Percentiles rank a stretch among this genome's conserved stretches.
Conservation (phyloP, 2,113 vertebrate species). For the Ceyx margarethae region DNA sequence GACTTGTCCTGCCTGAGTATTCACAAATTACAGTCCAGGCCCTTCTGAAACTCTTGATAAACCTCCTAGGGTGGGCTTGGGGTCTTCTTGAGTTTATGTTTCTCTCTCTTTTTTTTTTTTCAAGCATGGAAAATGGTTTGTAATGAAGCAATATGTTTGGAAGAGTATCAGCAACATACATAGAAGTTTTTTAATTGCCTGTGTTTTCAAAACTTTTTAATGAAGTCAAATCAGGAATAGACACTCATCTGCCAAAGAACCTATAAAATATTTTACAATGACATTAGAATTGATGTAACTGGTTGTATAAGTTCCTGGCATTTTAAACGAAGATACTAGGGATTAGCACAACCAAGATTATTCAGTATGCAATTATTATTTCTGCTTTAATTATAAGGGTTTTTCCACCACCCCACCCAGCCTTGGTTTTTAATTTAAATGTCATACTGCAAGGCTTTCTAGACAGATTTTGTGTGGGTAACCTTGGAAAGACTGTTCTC, state of each 20-base stretch:
- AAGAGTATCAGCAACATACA: slow-evolving; percentile 8
- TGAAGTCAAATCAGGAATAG: slow-evolving; percentile 45
- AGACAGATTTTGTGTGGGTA: slow-evolving; percentile 38
- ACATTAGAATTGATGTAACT: slow-evolving; percentile 29
- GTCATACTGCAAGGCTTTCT: background rate
- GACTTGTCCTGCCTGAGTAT: background rate
- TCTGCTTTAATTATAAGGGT: background rate
- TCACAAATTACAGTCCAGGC: background rate
- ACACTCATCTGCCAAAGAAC: slow-evolving; percentile 28
- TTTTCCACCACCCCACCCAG: background rate
- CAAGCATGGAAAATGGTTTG: background rate
- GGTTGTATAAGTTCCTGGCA: slow-evolving; percentile 5
- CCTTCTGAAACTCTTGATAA: background rate
- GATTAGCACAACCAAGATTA: slow-evolving; percentile 15
- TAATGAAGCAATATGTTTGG: slow-evolving; percentile 9
- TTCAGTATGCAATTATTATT: slow-evolving; percentile 13
- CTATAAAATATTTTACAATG: slow-evolving; percentile 45
- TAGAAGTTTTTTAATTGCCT: slow-evolving; percentile 22
- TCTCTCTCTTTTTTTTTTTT: background rate
- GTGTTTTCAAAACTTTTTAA: slow-evolving; percentile 21
- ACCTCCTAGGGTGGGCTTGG: background rate
- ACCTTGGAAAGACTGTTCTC: background rate
- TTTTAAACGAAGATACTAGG: slow-evolving; percentile 36
- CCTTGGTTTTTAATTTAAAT: slow-evolving; percentile 10
- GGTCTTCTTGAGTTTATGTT: background rate